Conservation (phyloP, 2,113 vertebrate genomes). For the Lepidothrix coronata region DNA sequence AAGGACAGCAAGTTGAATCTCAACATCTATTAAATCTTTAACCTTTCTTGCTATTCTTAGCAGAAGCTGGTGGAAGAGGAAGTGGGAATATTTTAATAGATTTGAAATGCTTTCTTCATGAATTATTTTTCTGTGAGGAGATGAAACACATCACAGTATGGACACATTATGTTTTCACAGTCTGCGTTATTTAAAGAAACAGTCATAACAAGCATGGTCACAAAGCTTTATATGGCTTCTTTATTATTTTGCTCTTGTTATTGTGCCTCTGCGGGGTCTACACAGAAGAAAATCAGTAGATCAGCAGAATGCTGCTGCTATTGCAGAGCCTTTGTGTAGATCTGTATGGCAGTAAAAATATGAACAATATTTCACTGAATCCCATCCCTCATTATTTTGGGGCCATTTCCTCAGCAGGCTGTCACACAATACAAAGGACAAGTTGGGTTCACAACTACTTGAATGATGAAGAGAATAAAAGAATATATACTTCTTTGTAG, state of each 20-base stretch:
- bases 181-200: slow-evolving; percentile 64
- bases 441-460: slow-evolving; percentile 72
- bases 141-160: slow-evolving; percentile 50
- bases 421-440: slow-evolving; percentile 71
- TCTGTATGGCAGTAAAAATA: slow-evolving; percentile 70
- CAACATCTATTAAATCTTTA: slow-evolving; percentile 38
- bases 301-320: slow-evolving; percentile 71
- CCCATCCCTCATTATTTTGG: slow-evolving; percentile 74
- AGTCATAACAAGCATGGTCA: slow-evolving; percentile 33
- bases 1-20: slow-evolving; percentile 36
- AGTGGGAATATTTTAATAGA: slow-evolving; percentile 62
- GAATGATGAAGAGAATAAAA: slow-evolving; percentile 79
- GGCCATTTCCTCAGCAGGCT: slow-evolving; percentile 78
- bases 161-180: slow-evolving; percentile 67
- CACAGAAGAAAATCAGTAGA: slow-evolving; percentile 73
- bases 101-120: slow-evolving; percentile 57
- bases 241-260: slow-evolving; percentile 73
- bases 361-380: slow-evolving; percentile 74
- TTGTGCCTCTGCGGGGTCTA: slow-evolving; percentile 68
- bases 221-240: slow-evolving; percentile 72
- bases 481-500: slow-evolving; percentile 63
- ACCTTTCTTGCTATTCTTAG: slow-evolving; percentile 52
- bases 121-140: slow-evolving; percentile 61
- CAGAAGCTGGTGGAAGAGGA: slow-evolving; percentile 7
- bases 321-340: slow-evolving; percentile 73